Evolutionary conservation across 2,797 vertebrate genomes (phyloP).

Genomic region (Amphiprion clarkii): DNA sequence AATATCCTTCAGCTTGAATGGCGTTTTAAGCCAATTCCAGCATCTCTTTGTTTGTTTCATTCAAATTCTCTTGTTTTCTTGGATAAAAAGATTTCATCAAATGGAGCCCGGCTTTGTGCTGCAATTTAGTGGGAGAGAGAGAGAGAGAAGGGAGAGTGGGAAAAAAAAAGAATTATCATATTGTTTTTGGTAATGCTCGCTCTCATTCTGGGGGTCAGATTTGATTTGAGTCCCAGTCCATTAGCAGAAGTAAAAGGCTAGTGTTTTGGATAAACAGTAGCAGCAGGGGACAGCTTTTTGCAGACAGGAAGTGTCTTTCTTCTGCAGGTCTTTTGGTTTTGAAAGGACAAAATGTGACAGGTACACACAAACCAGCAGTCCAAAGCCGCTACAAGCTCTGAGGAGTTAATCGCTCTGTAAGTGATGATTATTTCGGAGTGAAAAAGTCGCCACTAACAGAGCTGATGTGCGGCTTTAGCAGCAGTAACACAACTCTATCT

Average conservation of each 20-base stretch:
- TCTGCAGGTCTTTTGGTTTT: slow-evolving; percentile 89
- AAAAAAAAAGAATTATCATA: slow-evolving; percentile 87
- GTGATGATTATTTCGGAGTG: slow-evolving; percentile 16
- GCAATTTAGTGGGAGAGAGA: slow-evolving; percentile 82
- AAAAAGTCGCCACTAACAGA: slow-evolving; percentile 12
- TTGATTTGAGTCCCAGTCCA: slow-evolving; percentile 96
- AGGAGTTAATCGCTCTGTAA: slow-evolving; percentile 7
- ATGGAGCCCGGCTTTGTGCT: slow-evolving; percentile 89
- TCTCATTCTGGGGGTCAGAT: slow-evolving; percentile 94
- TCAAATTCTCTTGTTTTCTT: slow-evolving; percentile 83
- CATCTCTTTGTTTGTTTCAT: slow-evolving; percentile 57
- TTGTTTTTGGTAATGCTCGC: slow-evolving; percentile 90
- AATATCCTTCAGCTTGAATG: not conserved
- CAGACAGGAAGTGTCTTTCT: slow-evolving; percentile 86
- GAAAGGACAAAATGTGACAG: slow-evolving; percentile 92
- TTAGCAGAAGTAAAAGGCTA: slow-evolving; percentile 88
- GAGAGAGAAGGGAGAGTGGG: no score
- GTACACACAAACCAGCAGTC: slow-evolving; percentile 84
- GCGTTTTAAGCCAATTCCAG: slow-evolving; percentile 25
- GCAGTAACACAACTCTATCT: no score
- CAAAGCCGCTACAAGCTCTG: slow-evolving; percentile 1
- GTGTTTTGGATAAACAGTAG: slow-evolving; percentile 97
- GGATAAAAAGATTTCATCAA: slow-evolving; percentile 89
- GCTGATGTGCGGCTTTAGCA: slow-evolving; percentile 1
- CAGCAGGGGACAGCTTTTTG: slow-evolving; percentile 92